Conservation (phyloP, 2,113 vertebrate genomes). For the Sakesphorus luctuosus region DNA sequence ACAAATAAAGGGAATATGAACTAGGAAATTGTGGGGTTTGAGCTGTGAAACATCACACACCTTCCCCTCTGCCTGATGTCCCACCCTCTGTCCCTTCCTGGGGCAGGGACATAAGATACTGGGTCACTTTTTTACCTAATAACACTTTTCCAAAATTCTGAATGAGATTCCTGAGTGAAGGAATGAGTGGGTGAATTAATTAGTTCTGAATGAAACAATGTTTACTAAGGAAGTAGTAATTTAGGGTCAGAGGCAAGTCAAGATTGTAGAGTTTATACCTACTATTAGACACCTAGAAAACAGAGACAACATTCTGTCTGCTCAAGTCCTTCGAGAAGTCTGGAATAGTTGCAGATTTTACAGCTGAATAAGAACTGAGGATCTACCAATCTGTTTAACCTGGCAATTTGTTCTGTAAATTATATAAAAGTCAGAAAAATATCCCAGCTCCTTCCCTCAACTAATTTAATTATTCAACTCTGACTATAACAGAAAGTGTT, state of each 20-base stretch:
- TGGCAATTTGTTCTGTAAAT: background rate
- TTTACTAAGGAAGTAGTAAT: background rate
- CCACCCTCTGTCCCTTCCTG: background rate
- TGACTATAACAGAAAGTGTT: background rate
- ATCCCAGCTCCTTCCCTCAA: background rate
- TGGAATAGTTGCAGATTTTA: background rate
- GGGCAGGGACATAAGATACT: background rate
- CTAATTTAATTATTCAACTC: background rate
- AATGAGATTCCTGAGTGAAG: background rate
- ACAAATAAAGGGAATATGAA: background rate
- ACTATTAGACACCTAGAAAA: background rate
- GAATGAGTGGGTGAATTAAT: background rate
- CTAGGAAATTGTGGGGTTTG: background rate
- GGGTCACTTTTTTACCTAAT: background rate
- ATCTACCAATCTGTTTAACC: background rate
- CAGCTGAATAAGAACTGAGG: background rate
- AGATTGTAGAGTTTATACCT: background rate
- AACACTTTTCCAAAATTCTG: background rate
- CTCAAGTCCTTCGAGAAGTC: background rate
- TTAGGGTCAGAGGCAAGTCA: background rate
- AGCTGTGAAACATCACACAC: background rate
- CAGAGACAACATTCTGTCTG: background rate
- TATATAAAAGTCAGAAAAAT: background rate
- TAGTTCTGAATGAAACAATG: background rate
- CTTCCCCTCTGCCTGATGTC: background rate